Evolutionary conservation across 2,113 vertebrate species (phyloP).

Genomic region (Cephalopterus ornatus): DNA sequence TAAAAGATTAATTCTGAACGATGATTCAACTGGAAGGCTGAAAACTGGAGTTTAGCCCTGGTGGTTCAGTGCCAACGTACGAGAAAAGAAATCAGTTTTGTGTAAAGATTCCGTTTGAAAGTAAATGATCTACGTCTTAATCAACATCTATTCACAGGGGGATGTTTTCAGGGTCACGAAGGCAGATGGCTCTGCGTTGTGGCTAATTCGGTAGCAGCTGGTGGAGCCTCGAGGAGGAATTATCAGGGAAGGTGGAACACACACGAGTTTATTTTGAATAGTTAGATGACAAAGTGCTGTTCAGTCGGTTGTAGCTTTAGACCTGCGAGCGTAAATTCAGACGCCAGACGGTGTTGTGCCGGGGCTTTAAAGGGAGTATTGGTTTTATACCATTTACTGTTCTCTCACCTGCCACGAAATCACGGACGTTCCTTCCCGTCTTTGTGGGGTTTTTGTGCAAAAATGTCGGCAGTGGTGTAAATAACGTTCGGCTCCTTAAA

Average conservation of each 20-base stretch:
- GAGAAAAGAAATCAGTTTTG: not conserved
- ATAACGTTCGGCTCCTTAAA: accelerated
- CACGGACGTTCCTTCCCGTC: not conserved
- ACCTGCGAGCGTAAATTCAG: not conserved
- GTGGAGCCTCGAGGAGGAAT: not conserved
- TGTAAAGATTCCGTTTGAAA: not conserved
- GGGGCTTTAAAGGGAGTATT: not conserved
- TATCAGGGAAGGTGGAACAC: not conserved
- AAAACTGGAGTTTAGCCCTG: not conserved
- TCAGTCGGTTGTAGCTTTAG: not conserved
- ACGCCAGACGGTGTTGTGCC: not conserved
- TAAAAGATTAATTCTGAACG: not conserved
- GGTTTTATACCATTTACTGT: not conserved
- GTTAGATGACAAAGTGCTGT: not conserved
- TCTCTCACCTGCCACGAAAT: accelerated
- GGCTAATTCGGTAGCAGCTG: slow-evolving; percentile 35
- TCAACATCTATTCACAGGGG: not conserved
- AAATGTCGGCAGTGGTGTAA: not conserved
- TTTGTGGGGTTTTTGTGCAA: not conserved
- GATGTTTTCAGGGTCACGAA: slow-evolving; percentile 23
- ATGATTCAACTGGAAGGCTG: not conserved
- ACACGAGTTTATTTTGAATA: not conserved
- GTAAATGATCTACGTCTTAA: slow-evolving; percentile 28
- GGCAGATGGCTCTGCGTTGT: slow-evolving; percentile 35
- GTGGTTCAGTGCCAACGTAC: not conserved